Evolutionary conservation across 2,888 invertebrate genomes (phyloP).

Genomic region (Nephrotoma flavescens): DNA sequence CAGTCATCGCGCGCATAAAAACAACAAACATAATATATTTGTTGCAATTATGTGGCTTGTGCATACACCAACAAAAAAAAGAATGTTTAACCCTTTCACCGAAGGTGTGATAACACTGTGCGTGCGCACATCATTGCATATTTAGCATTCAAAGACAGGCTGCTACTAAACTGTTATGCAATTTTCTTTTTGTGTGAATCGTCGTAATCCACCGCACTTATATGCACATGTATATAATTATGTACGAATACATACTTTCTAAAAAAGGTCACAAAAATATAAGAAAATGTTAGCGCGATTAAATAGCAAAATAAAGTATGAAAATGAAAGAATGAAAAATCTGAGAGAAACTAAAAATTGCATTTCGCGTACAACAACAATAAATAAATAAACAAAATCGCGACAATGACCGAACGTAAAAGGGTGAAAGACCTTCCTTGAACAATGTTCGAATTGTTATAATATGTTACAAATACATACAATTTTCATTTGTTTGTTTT

Average conservation of each 20-base stretch:
- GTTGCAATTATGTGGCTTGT: neutral
- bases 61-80: neutral
- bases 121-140: neutral
- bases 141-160: neutral
- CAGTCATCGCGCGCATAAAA: neutral
- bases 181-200: neutral
- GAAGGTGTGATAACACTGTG: neutral
- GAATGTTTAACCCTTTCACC: neutral
- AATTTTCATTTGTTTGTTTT: neutral
- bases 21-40: neutral
- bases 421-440: slow-evolving; percentile 6
- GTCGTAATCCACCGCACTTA: neutral
- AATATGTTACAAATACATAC: neutral
- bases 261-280: neutral
- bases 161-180: neutral
- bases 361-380: neutral
- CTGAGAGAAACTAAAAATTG: neutral
- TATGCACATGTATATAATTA: neutral
- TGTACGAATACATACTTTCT: neutral
- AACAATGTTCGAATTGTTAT: slow-evolving; percentile 3
- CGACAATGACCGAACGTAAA: slow-evolving; percentile 4
- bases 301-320: neutral
- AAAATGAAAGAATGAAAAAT: neutral
- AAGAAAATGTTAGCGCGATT: neutral
- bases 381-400: slow-evolving; percentile 1